phyloP scores from a whole-genome alignment of 2,797 vertebrate genomes.

The Thaleichthys pacificus region DNA sequence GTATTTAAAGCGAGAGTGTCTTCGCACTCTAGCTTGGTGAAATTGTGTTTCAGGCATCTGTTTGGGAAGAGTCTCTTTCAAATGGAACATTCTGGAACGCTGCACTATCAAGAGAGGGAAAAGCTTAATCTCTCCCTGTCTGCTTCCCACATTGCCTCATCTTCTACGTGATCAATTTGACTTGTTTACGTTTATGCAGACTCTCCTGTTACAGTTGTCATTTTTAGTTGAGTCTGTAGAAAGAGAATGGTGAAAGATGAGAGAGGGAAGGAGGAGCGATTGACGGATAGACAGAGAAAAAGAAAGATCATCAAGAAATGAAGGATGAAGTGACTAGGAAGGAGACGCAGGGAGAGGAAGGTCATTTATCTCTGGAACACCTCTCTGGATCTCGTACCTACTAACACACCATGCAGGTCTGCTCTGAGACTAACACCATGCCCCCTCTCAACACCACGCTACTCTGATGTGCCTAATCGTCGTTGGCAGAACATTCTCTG shows the following conservation, averaged over 20 bases:
- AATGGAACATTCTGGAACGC: constrained; percentile 48
- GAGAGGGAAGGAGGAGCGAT: not conserved
- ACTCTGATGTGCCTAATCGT: constrained; percentile 68
- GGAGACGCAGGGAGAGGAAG: constrained; percentile 9
- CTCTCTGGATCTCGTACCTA: constrained; percentile 29
- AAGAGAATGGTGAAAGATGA: constrained; percentile 18
- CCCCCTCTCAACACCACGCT: constrained; percentile 54
- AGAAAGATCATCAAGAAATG: constrained; percentile 27
- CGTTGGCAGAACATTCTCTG: constrained; percentile 72
- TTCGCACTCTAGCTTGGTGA: constrained; percentile 58
- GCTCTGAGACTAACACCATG: constrained; percentile 20
- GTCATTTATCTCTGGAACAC: constrained; percentile 48
- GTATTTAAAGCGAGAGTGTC: constrained; percentile 41
- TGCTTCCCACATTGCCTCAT: constrained; percentile 47
- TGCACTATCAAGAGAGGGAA: constrained; percentile 20
- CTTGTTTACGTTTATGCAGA: constrained; percentile 52
- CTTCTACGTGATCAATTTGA: constrained; percentile 65
- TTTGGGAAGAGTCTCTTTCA: constrained; percentile 67
- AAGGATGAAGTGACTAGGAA: constrained; percentile 38
- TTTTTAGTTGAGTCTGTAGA: constrained; percentile 51
- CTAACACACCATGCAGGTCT: constrained; percentile 20
- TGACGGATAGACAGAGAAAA: constrained; percentile 39
- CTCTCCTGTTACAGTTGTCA: constrained; percentile 50
- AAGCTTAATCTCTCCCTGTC: constrained; percentile 56
- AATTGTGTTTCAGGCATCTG: constrained; percentile 67